Evolutionary conservation across 2,888 invertebrate genomes (phyloP), one percentile per base, ranked within the genome.

Genomic region (Uloborus plumipes): DNA sequence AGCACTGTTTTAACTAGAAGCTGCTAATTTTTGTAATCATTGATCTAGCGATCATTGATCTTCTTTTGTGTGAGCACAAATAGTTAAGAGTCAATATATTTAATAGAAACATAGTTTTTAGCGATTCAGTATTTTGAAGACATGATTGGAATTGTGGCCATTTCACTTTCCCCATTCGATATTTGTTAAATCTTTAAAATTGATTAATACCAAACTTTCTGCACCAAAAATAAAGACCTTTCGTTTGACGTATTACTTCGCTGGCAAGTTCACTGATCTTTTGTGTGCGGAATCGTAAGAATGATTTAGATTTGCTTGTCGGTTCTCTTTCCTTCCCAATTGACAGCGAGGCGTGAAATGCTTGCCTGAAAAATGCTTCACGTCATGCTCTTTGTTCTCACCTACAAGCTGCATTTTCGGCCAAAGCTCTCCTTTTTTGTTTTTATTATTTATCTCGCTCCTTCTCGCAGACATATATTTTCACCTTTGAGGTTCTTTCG

Each of bases 391-490:
- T 71, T 78, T 65, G 71, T 78, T 71, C 59, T 58, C 51, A 62
- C 78, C 71, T 71, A 71, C 71, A 39, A 51, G 71, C 65, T 78
- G 71, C 78, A 78, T 71, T 78, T 78, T 78, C 78, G 78, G 64
- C 70, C 65, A 65, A 71, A 71, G 76, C 76, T 77, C 64, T 69
- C 39, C n/a, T 14, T 14, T 69, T 20, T 20, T 53, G 6, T n/a
- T 58, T 13, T 13, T 39, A 55, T 53, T 62, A 50, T 64, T 64
- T 55, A 14, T 58, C 50, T 14, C 50, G 53, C 53, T 31, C 31
- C 14, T 50, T 58, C 50, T 61, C 51, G 39, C 39, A 39, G 39
- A 39, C 9, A 39, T 39, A 39, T 39, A 39, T 39, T 65, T n/a
- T 66, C 50, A 3, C 39, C 64, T 65, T 39, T 51, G 16, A 39